These are phyloP conservation scores for Tetraodon nigroviridis DNA, from an alignment of 2,113 vertebrate species.

Conservation along the genomic window DNA sequence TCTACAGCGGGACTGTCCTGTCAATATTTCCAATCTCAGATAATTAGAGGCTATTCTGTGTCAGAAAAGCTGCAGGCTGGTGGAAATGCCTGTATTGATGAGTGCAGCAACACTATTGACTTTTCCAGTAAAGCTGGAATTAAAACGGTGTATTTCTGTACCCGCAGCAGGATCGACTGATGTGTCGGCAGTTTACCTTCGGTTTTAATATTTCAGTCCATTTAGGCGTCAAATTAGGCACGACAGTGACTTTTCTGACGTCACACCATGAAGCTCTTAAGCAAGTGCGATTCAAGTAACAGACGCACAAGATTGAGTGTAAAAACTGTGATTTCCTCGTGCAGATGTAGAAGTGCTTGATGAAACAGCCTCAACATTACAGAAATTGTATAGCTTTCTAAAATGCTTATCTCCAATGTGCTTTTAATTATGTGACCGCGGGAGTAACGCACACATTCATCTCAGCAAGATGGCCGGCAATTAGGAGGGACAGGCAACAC, in stretches of 20 bases:
- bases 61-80: slow-evolving; percentile 57
- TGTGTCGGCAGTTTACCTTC: slow-evolving; percentile 40
- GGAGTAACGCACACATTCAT: neutral
- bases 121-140: slow-evolving; percentile 68
- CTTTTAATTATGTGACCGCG: neutral
- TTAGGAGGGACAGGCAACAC: slow-evolving; percentile 22
- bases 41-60: slow-evolving; percentile 66
- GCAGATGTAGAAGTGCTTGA: too few species aligned
- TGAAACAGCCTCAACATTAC: too few species aligned
- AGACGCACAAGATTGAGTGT: too few species aligned
- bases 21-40: slow-evolving; percentile 67
- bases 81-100: slow-evolving; percentile 70
- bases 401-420: neutral
- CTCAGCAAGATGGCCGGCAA: slow-evolving; percentile 8
- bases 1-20: slow-evolving; percentile 46
- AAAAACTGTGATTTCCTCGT: too few species aligned
- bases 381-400: too few species aligned
- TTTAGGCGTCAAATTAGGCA: slow-evolving; percentile 30
- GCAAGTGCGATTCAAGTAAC: too few species aligned
- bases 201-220: slow-evolving; percentile 21
- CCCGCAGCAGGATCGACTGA: slow-evolving; percentile 41
- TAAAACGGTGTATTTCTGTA: slow-evolving; percentile 47
- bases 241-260: neutral
- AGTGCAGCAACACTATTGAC: slow-evolving; percentile 64
- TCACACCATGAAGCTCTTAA: too few species aligned